These are phyloP conservation scores for Polylopha cassiicola DNA, from an alignment of 2,888 invertebrate species.

Conservation along the genomic window DNA sequence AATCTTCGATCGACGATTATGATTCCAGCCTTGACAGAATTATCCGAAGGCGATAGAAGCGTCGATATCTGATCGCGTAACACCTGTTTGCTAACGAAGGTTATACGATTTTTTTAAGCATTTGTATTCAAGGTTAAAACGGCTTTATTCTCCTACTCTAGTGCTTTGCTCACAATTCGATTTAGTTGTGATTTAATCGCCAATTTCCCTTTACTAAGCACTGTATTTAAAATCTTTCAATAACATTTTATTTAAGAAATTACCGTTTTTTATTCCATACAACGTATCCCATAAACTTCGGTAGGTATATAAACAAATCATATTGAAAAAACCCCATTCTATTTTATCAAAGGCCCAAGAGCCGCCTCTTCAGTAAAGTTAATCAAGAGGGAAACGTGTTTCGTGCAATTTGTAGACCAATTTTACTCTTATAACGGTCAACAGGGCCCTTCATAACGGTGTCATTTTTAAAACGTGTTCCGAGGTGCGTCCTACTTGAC, in stretches of 20 bases:
- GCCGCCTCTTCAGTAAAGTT: slow-evolving; percentile 46
- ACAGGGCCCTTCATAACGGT: slow-evolving; percentile 46
- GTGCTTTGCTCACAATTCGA: too few relatives aligned
- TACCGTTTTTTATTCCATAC: slow-evolving; percentile 5
- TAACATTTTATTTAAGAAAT: too few relatives aligned
- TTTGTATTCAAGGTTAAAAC: too few relatives aligned
- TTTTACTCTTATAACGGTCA: slow-evolving; percentile 62
- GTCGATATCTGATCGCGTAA: slow-evolving; percentile 28
- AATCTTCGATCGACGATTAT: slow-evolving; percentile 36
- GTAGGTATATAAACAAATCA: slow-evolving; percentile 26
- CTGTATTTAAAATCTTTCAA: too few relatives aligned
- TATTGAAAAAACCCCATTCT: slow-evolving; percentile 50
- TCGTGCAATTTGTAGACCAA: slow-evolving; percentile 59
- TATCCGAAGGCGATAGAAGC: slow-evolving; percentile 35
- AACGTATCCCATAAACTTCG: slow-evolving; percentile 11
- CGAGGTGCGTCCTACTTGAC: slow-evolving; percentile 5
- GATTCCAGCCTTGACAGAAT: slow-evolving; percentile 35
- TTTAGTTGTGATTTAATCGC: too few relatives aligned
- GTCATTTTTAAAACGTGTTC: slow-evolving; percentile 35
- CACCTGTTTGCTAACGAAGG: slow-evolving; percentile 20
- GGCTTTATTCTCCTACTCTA: too few relatives aligned
- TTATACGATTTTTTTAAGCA: too few relatives aligned
- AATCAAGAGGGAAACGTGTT: slow-evolving; percentile 61
- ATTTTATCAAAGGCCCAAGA: slow-evolving; percentile 53
- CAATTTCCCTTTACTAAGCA: too few relatives aligned